Evolutionary conservation across 2,113 vertebrate genomes (phyloP), one percentile per base, ranked within the genome.

Genomic region (Ramphastos sulfuratus): DNA sequence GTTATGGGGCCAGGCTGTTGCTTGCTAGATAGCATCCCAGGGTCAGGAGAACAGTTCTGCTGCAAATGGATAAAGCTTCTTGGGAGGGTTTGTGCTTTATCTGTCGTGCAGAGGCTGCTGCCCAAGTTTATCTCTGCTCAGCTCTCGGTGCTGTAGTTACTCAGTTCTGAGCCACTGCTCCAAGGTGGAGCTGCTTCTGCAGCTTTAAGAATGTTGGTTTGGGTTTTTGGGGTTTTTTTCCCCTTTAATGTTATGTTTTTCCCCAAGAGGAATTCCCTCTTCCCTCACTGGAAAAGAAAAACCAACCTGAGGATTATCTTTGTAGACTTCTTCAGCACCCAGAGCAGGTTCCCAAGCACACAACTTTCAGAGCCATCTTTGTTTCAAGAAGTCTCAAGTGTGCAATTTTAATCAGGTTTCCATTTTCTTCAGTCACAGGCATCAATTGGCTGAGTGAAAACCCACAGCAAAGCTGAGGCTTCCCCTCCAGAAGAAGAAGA

Each of bases 1-100:
- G 19, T 76, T 17, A 16, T 20, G 69, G 89, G 64, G 67, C 15
- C 24, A 10, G 72, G 85, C 92, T 89, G 94, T 4, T 88, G 85
- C 80, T 54, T 87, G 91, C 72, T 8, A 94, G 95, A 94, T 96
- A 91, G 61, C 5, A 72, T 23, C n/a, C 76, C n/a, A 87, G 59
- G 27, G 73, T 37, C 19, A 52, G 59, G 55, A 25, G 89, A 64
- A 50, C 12, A 12, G 89, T 75, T 77, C 89, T 96, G 96, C 80
- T 92, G 87, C 61, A 56, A 78, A 9, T 9, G 90, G 96, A 96
- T 96, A 96, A 17, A 96, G 66, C 24, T 71, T 66, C 94, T 89
- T 31, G 2, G 31, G 35, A 76, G 82, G 59, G 87, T 79, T 90
- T 75, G 74, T 75, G 83, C 83, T 82, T 89, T 96, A 94, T 96